Evolutionary conservation across 2,113 vertebrate genomes (phyloP).

Genomic region (Chauna torquata): DNA sequence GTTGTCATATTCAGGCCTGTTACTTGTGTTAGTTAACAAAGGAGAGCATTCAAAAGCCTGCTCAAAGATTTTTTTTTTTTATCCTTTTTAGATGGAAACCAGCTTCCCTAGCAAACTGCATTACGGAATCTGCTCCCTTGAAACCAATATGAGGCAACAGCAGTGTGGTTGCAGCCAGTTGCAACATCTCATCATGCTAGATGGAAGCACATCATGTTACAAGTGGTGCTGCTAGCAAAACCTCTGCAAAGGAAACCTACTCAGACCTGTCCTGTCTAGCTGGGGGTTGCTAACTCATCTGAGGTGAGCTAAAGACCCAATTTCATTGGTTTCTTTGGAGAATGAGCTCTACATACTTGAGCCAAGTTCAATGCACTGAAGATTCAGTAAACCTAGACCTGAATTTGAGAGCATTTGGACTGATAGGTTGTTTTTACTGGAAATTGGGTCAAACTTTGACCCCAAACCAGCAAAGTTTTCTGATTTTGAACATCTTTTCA

Average conservation of each 20-base stretch:
- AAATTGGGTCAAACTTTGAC: background rate
- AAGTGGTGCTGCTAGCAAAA: background rate
- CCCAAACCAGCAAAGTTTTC: background rate
- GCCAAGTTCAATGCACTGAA: background rate
- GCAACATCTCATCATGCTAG: background rate
- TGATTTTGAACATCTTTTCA: background rate
- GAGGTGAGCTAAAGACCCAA: background rate
- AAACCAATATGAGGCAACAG: background rate
- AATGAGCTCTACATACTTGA: fast-evolving
- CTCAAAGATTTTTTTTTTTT: background rate
- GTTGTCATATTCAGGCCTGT: background rate
- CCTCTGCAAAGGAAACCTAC: background rate
- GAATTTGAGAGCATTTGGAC: background rate
- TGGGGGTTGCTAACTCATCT: background rate
- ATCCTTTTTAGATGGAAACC: background rate
- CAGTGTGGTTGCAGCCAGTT: background rate
- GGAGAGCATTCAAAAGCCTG: constrained; percentile 9
- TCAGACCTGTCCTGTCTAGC: background rate
- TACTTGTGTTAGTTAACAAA: background rate
- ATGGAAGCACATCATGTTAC: background rate
- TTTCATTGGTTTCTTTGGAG: background rate
- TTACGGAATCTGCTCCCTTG: background rate
- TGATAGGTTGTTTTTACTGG: background rate
- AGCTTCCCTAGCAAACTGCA: background rate
- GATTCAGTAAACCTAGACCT: background rate